A percentile compares a stretch with the other conserved stretches of the same genome.
These are phyloP conservation scores for Heterotilapia buettikoferi DNA, from an alignment of 2,113 vertebrate species.

Conservation along the genomic window DNA sequence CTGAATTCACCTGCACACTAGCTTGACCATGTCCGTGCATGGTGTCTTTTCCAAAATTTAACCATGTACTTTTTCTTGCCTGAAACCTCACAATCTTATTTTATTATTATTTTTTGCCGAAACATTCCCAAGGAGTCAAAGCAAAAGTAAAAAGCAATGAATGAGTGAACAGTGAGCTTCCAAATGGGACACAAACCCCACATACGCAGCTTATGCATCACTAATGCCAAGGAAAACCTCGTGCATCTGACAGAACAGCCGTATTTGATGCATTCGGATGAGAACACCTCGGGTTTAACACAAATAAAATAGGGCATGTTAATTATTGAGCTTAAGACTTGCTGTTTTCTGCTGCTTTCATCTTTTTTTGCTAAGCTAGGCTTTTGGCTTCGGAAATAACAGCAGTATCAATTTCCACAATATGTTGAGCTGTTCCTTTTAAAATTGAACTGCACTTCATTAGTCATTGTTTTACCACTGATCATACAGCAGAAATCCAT, in stretches of 20 bases:
- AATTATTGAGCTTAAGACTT: background rate
- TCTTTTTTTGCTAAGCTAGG: background rate
- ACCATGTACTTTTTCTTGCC: background rate
- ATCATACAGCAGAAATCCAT: background rate
- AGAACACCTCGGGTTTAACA: background rate
- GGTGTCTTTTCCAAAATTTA: background rate
- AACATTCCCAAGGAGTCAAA: background rate
- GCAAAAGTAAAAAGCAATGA: background rate
- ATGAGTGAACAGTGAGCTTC: background rate
- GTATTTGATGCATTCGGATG: background rate
- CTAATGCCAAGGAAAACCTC: background rate
- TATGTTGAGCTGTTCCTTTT: background rate
- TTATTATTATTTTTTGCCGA: background rate
- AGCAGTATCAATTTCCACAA: background rate
- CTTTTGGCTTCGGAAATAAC: background rate
- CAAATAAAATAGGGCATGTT: background rate
- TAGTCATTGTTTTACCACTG: background rate
- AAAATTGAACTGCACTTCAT: background rate
- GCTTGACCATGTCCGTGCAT: background rate
- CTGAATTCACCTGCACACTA: background rate
- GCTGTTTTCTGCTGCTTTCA: background rate
- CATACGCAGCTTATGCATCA: background rate
- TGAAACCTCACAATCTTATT: background rate
- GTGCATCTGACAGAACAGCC: background rate
- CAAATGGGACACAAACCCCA: background rate